A percentile compares a stretch with the other conserved stretches of the same genome.
Evolutionary conservation across 2,797 vertebrate species (phyloP).

Genomic region (Rhincodon typus): DNA sequence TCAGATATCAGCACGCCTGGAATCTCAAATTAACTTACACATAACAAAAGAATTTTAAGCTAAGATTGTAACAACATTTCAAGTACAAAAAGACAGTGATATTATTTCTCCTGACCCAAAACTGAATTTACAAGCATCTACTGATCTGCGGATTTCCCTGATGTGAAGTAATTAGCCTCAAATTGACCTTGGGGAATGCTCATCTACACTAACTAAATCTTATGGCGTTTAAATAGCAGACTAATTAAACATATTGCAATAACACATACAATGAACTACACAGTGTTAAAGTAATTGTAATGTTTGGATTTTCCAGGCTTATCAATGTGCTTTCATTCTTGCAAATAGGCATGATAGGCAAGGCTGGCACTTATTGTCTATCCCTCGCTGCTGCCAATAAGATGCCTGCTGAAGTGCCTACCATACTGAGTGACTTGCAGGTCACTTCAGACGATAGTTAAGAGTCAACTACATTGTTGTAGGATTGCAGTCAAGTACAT

Average conservation of each 20-base stretch:
- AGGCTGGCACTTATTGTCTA: not conserved
- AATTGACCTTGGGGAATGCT: not conserved
- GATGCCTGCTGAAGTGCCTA: not conserved
- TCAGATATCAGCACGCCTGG: not conserved
- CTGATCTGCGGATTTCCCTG: not conserved
- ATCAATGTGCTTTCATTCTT: not conserved
- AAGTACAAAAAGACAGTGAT: not conserved
- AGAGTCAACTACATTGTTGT: not conserved
- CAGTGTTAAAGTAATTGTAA: not conserved
- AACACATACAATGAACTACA: not conserved
- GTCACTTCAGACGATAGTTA: not conserved
- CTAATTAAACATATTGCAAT: not conserved
- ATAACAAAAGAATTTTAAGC: not conserved
- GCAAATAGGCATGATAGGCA: not conserved
- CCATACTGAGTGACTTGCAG: not conserved
- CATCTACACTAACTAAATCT: not conserved
- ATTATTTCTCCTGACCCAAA: not conserved
- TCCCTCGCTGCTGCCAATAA: not conserved
- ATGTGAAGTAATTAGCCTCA: not conserved
- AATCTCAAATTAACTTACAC: not conserved
- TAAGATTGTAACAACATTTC: not conserved
- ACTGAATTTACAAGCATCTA: constrained; percentile 8
- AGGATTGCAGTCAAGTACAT: not conserved
- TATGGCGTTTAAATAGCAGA: not conserved
- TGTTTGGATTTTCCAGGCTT: not conserved